These are phyloP conservation scores for Myocastor coypus DNA, from an alignment of 2,113 vertebrate genomes.

Conservation along the genomic window DNA sequence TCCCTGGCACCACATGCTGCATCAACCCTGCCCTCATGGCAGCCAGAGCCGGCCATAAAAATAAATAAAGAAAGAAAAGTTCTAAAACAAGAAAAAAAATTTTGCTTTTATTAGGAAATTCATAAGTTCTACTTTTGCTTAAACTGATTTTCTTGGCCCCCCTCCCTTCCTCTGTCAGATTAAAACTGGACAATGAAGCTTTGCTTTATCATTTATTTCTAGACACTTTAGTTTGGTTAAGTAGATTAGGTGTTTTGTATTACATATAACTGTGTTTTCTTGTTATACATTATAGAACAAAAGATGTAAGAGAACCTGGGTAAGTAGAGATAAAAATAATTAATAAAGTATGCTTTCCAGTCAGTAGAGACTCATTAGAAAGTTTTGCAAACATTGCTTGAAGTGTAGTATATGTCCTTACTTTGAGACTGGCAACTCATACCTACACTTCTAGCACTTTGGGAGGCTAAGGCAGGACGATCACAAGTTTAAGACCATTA, in stretches of 20 bases:
- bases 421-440: background rate
- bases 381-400: constrained; percentile 16
- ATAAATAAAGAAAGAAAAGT: too few species aligned
- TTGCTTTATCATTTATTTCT: constrained; percentile 1
- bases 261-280: background rate
- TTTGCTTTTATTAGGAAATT: constrained; percentile 35
- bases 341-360: constrained; percentile 6
- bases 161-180: background rate
- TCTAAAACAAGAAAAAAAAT: too few species aligned
- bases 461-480: background rate
- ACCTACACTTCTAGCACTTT: background rate
- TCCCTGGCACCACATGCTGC: too few species aligned
- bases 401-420: background rate
- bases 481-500: background rate
- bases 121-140: constrained; percentile 21
- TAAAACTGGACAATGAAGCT: background rate
- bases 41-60: too few species aligned
- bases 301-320: background rate
- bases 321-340: constrained; percentile 24
- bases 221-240: constrained; percentile 2
- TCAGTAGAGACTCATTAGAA: background rate
- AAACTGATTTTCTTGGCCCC: constrained; percentile 11
- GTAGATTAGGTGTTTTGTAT: background rate
- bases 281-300: background rate
- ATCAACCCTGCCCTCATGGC: too few species aligned